A percentile compares a stretch with the other conserved stretches of the same genome.
Conservation (phyloP, 2,113 vertebrate species). For the Seriola rivoliana region DNA sequence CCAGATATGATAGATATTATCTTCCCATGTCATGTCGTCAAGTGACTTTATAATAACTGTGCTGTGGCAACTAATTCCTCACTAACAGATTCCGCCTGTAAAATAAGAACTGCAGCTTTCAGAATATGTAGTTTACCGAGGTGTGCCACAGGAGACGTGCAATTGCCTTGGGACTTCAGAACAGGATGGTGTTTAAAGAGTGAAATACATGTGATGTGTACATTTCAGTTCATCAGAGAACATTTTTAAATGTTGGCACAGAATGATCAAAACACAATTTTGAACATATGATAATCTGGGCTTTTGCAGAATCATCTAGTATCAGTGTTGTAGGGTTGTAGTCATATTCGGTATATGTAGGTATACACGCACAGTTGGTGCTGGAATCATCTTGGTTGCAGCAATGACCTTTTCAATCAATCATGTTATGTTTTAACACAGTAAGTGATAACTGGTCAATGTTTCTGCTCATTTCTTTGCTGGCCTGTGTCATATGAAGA, state of each 20-base stretch:
- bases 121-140: too few species aligned
- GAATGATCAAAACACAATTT: not conserved
- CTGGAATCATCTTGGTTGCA: not conserved
- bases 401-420: not conserved
- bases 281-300: not conserved
- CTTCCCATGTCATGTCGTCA: not conserved
- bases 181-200: not conserved
- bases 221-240: not conserved
- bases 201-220: not conserved
- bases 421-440: not conserved
- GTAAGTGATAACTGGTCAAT: constrained; percentile 6
- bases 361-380: not conserved
- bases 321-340: not conserved
- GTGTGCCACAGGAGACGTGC: too few species aligned
- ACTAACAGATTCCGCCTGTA: not conserved
- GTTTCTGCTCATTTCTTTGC: not conserved
- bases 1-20: not conserved
- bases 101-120: not conserved
- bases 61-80: not conserved
- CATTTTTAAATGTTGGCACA: not conserved
- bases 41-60: not conserved
- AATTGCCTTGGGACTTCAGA: not conserved
- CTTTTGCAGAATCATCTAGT: not conserved
- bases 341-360: not conserved
- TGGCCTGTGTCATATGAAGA: too few species aligned